Conservation (phyloP, 2,888 invertebrate species). For the Eugnorisma glareosa region DNA sequence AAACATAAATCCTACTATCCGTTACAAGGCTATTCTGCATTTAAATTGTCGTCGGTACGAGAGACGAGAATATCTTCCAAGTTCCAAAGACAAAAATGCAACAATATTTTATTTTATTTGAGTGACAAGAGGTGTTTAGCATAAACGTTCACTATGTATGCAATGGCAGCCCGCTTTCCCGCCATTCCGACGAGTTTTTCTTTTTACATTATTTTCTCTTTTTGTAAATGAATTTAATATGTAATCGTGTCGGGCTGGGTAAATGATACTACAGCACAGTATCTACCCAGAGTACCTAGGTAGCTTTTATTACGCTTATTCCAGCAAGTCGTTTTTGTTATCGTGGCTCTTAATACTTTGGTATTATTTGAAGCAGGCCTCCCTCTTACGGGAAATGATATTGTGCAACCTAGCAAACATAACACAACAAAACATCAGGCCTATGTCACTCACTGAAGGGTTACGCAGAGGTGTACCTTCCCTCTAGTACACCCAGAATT, state of each 20-base stretch:
- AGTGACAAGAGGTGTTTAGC: slow-evolving; percentile 74
- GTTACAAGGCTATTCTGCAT: slow-evolving; percentile 63
- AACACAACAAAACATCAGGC: background rate
- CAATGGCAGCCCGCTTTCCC: slow-evolving; percentile 64
- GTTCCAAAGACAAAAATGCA: slow-evolving; percentile 70
- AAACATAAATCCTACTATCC: slow-evolving; percentile 57
- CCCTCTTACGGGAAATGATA: background rate
- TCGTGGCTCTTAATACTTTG: slow-evolving; percentile 22
- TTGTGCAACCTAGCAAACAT: background rate
- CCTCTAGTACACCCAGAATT: background rate
- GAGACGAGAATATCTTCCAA: slow-evolving; percentile 46
- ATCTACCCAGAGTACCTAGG: background rate
- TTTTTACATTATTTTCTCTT: slow-evolving; percentile 61
- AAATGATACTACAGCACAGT: slow-evolving; percentile 41
- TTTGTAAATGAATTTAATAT: slow-evolving; percentile 67
- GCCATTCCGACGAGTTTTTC: slow-evolving; percentile 55
- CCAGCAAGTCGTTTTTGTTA: slow-evolving; percentile 25
- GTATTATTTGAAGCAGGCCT: slow-evolving; percentile 12
- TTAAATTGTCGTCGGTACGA: slow-evolving; percentile 54
- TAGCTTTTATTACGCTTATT: slow-evolving; percentile 36
- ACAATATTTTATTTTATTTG: slow-evolving; percentile 75
- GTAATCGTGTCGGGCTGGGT: slow-evolving; percentile 58
- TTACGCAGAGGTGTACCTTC: background rate
- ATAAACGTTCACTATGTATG: slow-evolving; percentile 76
- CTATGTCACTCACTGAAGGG: too few relatives aligned